A percentile compares a stretch with the other conserved stretches of the same genome.
These are phyloP conservation scores for Odontocerum albicorne DNA, from an alignment of 2,888 invertebrate genomes.

Conservation along the genomic window DNA sequence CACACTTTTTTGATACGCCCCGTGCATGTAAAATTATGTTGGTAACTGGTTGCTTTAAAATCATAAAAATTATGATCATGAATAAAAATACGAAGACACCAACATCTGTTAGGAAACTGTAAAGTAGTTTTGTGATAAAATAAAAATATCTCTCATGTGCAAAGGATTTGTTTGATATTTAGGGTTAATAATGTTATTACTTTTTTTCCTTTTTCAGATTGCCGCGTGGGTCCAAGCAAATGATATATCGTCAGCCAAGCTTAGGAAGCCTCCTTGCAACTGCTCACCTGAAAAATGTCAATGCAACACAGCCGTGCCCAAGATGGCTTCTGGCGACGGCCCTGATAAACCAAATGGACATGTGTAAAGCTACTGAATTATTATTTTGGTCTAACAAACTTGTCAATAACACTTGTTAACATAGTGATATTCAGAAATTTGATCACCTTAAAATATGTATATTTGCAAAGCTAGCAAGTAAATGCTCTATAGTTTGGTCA, in stretches of 20 bases:
- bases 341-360: constrained; percentile 31
- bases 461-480: too few species aligned
- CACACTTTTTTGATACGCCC: too few species aligned
- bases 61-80: too few species aligned
- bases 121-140: background rate
- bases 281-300: constrained; percentile 29
- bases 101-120: background rate
- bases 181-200: too few species aligned
- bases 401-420: background rate
- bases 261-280: constrained; percentile 40
- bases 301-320: constrained; percentile 13
- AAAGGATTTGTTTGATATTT: too few species aligned
- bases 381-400: background rate
- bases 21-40: too few species aligned
- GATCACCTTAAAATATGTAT: background rate
- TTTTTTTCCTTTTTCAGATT: constrained; percentile 45
- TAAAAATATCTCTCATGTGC: too few species aligned
- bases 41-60: too few species aligned
- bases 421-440: background rate
- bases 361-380: constrained; percentile 27
- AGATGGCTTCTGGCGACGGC: constrained; percentile 2
- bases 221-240: constrained; percentile 58
- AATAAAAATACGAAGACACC: too few species aligned
- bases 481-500: too few species aligned
- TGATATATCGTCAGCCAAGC: constrained; percentile 53